Evolutionary conservation across 35 echinoderm and acorn worm species (phyloP).

Genomic region (Ptychodera flava): DNA sequence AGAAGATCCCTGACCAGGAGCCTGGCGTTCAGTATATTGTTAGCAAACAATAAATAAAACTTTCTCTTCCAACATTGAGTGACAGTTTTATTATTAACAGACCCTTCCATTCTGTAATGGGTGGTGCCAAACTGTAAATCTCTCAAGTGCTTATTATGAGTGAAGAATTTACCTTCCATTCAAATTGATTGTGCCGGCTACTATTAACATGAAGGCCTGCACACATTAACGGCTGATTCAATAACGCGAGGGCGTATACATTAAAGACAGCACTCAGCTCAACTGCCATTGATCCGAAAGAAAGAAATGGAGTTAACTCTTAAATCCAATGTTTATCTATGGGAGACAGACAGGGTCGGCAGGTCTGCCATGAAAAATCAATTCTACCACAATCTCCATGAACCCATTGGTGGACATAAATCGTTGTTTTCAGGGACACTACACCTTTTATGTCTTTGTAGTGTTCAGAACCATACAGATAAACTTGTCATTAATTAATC

Average conservation of each 20-base stretch:
- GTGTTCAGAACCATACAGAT: neutral
- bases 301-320: neutral
- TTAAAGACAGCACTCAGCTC: neutral
- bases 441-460: neutral
- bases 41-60: neutral
- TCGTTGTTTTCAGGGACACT: neutral
- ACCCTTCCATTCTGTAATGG: neutral
- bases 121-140: neutral
- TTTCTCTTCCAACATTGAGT: neutral
- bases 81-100: neutral
- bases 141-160: neutral
- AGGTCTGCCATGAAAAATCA: neutral
- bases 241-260: neutral
- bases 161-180: neutral
- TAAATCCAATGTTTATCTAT: neutral
- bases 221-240: too few relatives aligned
- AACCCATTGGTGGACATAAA: neutral
- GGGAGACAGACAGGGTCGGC: neutral
- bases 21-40: neutral
- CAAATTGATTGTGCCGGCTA: too few relatives aligned
- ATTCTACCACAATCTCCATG: neutral
- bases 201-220: too few relatives aligned
- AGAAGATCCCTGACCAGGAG: neutral
- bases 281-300: neutral
- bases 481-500: neutral